Percentiles rank a stretch among this genome's conserved stretches.
phyloP scores from a whole-genome alignment of 2,113 vertebrate species.

The Pangasianodon hypophthalmus region DNA sequence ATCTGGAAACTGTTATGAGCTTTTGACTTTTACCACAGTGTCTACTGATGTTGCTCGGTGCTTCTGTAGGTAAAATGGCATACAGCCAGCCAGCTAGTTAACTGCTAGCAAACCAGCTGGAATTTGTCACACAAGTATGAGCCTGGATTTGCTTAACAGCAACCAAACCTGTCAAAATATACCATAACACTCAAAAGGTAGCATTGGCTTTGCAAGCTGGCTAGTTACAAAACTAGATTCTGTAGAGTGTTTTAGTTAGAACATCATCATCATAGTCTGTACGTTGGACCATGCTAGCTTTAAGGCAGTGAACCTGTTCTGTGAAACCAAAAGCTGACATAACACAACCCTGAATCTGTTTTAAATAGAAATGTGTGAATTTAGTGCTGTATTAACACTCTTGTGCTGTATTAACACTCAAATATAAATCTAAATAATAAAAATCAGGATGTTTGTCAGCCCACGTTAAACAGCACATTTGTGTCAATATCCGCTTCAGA shows the following conservation, averaged over 20 bases:
- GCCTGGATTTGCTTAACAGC: not conserved
- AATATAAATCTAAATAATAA: not conserved
- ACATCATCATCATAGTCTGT: not conserved
- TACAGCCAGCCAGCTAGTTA: not conserved
- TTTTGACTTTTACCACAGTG: not conserved
- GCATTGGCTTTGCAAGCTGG: not conserved
- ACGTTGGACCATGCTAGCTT: not conserved
- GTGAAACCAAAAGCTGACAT: not conserved
- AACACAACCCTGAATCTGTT: not conserved
- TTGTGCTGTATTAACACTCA: not conserved
- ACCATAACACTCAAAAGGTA: not conserved
- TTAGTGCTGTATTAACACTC: not conserved
- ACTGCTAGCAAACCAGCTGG: not conserved
- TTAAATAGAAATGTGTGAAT: not conserved
- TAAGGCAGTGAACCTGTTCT: not conserved
- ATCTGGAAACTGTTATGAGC: not conserved
- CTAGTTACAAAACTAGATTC: not conserved
- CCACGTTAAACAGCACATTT: not conserved
- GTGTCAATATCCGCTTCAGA: slow-evolving; percentile 31
- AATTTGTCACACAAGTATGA: not conserved
- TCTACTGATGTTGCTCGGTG: not conserved
- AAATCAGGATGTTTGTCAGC: slow-evolving; percentile 12
- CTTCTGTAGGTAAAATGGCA: not conserved
- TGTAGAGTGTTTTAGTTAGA: not conserved
- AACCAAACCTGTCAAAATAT: not conserved